Evolutionary conservation across 2,113 vertebrate species (phyloP), one percentile per base, ranked within the genome.

Genomic region (Clinocottus analis): DNA sequence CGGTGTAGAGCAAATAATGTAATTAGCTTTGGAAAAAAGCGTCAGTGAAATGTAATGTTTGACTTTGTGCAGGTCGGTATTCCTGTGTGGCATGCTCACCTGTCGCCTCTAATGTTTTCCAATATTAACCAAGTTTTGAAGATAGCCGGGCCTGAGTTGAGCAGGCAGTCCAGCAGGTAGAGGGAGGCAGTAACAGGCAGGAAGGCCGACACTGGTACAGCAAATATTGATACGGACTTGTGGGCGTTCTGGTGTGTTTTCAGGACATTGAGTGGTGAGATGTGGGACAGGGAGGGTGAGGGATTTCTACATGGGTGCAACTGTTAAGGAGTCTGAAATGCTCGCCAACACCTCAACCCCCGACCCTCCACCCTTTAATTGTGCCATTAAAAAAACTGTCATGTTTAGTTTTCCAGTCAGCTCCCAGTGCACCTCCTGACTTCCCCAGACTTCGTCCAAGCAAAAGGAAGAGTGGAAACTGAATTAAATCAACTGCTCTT

Each of bases 351-450:
- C 23, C 49, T 70, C 35, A 72, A 14, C 12, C 29, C 25, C 9
- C 5, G 3, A 27, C 35, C 53, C 71, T 56, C 56, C 53, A 31
- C 19, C 51, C 71, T 74, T 72, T 49, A 49, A 69, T 63, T 61
- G 67, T 73, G 70, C 80, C 79, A 67, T 33, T 33, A 33, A 33
- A 33, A 33, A 33, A 33, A 33, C 33, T 65, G 86, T 87, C 72
- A 78, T 86, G 80, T 93, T 91, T 91, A 75, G 79, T 86, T 91
- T 93, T 91, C 89, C 92, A 90, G 13, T 84, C 66, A 37, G 70
- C 61, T 86, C 73, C 77, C 13, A 2, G 8, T 37, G 53, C 71
- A 58, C 80, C 49, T 77, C 75, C 51, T 11, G 35, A 75, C 78
- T 79, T 82, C 85, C 41, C 41, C 77, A 37, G 53, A 70, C 72